Conservation (phyloP, 2,797 vertebrate genomes). For the Taenioides sp. region DNA sequence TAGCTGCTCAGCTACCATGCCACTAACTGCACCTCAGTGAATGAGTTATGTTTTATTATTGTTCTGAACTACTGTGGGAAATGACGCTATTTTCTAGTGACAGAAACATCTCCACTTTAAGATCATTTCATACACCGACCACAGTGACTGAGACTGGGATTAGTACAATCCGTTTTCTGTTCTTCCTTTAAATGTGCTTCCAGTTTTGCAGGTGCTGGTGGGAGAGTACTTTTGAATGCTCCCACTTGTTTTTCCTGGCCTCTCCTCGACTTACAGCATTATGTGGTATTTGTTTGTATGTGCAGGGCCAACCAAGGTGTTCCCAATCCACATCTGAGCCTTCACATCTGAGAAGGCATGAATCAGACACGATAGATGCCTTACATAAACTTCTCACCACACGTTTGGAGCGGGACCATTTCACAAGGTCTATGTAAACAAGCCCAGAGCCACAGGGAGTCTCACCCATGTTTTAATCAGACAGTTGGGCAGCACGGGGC, state of each 20-base stretch:
- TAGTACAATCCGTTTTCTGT: constrained; percentile 38
- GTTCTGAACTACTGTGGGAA: constrained; percentile 26
- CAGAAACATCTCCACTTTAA: constrained; percentile 1
- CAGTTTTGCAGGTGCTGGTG: constrained; percentile 58
- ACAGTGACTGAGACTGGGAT: too few species aligned
- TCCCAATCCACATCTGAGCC: constrained; percentile 44
- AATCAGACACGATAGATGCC: constrained; percentile 62
- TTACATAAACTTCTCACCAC: constrained; percentile 63
- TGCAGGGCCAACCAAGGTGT: constrained; percentile 51
- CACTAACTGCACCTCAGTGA: too few species aligned
- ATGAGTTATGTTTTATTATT: neutral
- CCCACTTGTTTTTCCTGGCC: constrained; percentile 58
- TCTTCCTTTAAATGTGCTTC: constrained; percentile 45
- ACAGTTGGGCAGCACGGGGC: constrained; percentile 11
- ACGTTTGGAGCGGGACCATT: constrained; percentile 63
- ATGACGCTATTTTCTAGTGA: constrained; percentile 47
- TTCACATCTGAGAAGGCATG: constrained; percentile 62
- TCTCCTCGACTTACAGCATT: constrained; percentile 60
- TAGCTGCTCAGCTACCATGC: too few species aligned
- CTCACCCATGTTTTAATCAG: constrained; percentile 28
- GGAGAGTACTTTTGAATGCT: constrained; percentile 50
- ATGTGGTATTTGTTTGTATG: constrained; percentile 51
- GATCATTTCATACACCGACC: neutral
- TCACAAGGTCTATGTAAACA: constrained; percentile 56
- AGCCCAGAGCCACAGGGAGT: constrained; percentile 29